Percentiles rank a stretch among this genome's conserved stretches.
phyloP scores from a whole-genome alignment of 2,888 invertebrate genomes.

The Athripsodes cinereus region DNA sequence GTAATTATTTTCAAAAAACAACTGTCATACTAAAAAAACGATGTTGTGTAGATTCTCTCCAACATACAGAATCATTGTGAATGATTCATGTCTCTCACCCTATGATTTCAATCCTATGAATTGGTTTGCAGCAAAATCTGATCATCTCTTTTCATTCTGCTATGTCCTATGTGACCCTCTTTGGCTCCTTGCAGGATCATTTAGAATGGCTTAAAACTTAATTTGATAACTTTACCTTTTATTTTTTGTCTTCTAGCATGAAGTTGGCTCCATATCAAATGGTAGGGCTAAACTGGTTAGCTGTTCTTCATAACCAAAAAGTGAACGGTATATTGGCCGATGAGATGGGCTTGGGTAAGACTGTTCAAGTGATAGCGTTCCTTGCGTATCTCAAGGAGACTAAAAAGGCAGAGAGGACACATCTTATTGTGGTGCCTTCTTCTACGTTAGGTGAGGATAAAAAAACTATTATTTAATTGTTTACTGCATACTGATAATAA shows the following conservation, averaged over 20 bases:
- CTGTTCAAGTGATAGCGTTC: slow-evolving; percentile 90
- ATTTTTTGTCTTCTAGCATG: slow-evolving; percentile 44
- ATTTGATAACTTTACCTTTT: too few species aligned
- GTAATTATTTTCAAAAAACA: too few species aligned
- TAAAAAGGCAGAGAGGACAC: slow-evolving; percentile 67
- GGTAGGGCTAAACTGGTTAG: slow-evolving; percentile 89
- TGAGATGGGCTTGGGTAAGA: slow-evolving; percentile 96
- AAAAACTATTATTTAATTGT: too few species aligned
- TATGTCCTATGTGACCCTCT: neutral
- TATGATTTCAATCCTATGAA: too few species aligned
- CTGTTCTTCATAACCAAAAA: slow-evolving; percentile 79
- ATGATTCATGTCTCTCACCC: too few species aligned
- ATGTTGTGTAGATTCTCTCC: too few species aligned
- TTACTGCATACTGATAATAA: too few species aligned
- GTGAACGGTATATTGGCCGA: slow-evolving; percentile 95
- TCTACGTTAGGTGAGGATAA: slow-evolving; percentile 73
- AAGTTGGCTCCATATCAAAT: slow-evolving; percentile 81
- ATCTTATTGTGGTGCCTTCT: slow-evolving; percentile 93
- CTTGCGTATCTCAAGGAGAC: slow-evolving; percentile 82
- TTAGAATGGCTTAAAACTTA: too few species aligned
- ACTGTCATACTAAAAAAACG: too few species aligned
- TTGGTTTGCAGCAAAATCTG: neutral
- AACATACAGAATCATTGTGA: too few species aligned
- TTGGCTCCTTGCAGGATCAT: too few species aligned
- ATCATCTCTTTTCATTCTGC: neutral